Percentiles rank a stretch among this genome's conserved stretches.
phyloP scores from a whole-genome alignment of 2,797 vertebrate genomes.

The Rhinella marina region DNA sequence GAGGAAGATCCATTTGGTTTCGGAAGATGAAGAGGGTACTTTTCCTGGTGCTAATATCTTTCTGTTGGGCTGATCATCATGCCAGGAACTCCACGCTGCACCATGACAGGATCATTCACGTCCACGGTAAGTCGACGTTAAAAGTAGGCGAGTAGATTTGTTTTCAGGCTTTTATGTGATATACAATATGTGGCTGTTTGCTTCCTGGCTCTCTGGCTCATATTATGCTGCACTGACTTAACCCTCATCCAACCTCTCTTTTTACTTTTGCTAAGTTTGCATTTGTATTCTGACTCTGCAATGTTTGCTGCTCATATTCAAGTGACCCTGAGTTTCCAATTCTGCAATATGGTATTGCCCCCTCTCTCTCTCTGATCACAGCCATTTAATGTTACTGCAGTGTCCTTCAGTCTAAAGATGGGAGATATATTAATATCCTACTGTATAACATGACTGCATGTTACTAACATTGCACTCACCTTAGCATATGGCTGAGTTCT shows the following conservation, averaged over 20 bases:
- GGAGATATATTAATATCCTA: constrained; percentile 20
- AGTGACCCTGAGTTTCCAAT: constrained; percentile 1
- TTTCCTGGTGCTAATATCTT: constrained; percentile 83
- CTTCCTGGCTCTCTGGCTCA: constrained; percentile 59
- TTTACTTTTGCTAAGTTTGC: constrained; percentile 49
- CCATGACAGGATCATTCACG: constrained; percentile 85
- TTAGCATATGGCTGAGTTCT: background rate
- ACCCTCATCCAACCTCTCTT: background rate
- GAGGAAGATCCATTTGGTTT: constrained; percentile 73
- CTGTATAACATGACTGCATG: background rate
- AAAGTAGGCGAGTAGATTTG: constrained; percentile 28
- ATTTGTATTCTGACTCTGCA: constrained; percentile 65
- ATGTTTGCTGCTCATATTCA: constrained; percentile 17
- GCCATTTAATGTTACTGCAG: constrained; percentile 46
- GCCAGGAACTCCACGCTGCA: constrained; percentile 78
- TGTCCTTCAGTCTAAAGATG: constrained; percentile 56
- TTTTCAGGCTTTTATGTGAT: constrained; percentile 56
- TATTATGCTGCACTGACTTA: constrained; percentile 63
- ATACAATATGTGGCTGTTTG: constrained; percentile 50
- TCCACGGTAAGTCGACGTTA: constrained; percentile 84
- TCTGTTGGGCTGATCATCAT: constrained; percentile 83
- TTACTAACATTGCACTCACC: background rate
- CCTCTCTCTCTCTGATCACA: constrained; percentile 1
- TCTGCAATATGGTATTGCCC: constrained; percentile 9
- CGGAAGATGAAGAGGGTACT: constrained; percentile 87